Evolutionary conservation across 2,113 vertebrate genomes (phyloP).

Genomic region (Perccottus glenii): DNA sequence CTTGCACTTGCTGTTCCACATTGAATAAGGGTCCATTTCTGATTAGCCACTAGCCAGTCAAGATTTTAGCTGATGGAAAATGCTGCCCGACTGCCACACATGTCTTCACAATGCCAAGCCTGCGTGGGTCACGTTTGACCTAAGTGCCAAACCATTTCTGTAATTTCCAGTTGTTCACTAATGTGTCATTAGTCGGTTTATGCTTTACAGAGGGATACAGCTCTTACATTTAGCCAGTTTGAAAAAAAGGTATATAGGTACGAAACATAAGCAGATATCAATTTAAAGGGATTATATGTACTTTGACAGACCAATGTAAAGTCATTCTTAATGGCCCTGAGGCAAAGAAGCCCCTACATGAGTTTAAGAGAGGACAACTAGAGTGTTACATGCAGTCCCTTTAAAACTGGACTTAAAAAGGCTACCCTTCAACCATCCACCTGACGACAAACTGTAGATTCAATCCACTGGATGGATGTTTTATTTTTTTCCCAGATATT

Average conservation of each 20-base stretch:
- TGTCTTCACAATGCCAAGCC: constrained; percentile 46
- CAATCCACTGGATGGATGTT: constrained; percentile 28
- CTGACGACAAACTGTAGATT: constrained; percentile 58
- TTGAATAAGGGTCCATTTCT: constrained; percentile 59
- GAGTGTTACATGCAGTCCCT: no score
- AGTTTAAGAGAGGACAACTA: no score
- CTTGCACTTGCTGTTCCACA: constrained; percentile 67
- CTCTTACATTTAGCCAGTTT: constrained; percentile 22
- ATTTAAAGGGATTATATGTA: background rate
- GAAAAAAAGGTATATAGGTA: constrained; percentile 49
- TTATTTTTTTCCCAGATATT: constrained; percentile 54
- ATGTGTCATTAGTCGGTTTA: constrained; percentile 71
- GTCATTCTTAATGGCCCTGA: no score
- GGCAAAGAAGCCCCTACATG: no score
- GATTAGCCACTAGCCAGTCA: constrained; percentile 39
- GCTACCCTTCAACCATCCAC: constrained; percentile 25
- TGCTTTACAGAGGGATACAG: constrained; percentile 73
- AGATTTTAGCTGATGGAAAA: constrained; percentile 35
- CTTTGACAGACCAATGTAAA: background rate
- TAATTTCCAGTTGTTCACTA: constrained; percentile 48
- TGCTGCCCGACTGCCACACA: constrained; percentile 31
- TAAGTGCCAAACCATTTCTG: constrained; percentile 75
- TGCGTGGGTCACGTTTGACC: constrained; percentile 55
- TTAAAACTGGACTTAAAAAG: background rate
- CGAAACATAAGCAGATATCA: constrained; percentile 35